phyloP scores from a whole-genome alignment of 2,797 vertebrate species.

The Meda fulgida region DNA sequence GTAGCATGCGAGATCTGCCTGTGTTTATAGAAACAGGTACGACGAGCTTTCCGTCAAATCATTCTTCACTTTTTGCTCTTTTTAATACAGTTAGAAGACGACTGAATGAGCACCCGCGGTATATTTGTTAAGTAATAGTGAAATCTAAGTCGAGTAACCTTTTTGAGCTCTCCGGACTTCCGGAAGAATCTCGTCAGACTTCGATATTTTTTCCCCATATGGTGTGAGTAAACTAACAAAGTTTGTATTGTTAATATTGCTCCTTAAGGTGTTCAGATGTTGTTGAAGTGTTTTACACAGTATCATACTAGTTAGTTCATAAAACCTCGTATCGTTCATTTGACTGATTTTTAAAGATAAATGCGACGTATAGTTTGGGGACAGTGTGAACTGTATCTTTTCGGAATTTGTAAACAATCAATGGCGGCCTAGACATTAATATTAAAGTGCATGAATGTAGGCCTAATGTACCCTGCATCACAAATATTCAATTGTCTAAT shows the following conservation, averaged over 20 bases:
- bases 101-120: background rate
- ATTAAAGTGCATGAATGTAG: background rate
- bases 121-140: background rate
- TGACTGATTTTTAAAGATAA: background rate
- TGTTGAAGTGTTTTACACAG: background rate
- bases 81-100: background rate
- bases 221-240: constrained; percentile 52
- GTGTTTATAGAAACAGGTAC: background rate
- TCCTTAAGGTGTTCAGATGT: too few relatives aligned
- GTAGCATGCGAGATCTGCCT: constrained; percentile 1
- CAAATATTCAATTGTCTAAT: background rate
- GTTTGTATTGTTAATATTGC: background rate
- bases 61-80: background rate
- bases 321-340: background rate
- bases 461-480: background rate
- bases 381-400: background rate
- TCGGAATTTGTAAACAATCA: background rate
- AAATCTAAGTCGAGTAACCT: constrained; percentile 12
- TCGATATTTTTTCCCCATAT: constrained; percentile 53
- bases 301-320: background rate
- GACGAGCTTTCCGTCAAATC: background rate
- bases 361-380: background rate
- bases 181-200: constrained; percentile 45
- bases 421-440: background rate
- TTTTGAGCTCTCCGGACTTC: constrained; percentile 47